Evolutionary conservation across 2,888 invertebrate species (phyloP), one percentile per base, ranked within the genome.

Genomic region (Steinernema hermaphroditum): DNA sequence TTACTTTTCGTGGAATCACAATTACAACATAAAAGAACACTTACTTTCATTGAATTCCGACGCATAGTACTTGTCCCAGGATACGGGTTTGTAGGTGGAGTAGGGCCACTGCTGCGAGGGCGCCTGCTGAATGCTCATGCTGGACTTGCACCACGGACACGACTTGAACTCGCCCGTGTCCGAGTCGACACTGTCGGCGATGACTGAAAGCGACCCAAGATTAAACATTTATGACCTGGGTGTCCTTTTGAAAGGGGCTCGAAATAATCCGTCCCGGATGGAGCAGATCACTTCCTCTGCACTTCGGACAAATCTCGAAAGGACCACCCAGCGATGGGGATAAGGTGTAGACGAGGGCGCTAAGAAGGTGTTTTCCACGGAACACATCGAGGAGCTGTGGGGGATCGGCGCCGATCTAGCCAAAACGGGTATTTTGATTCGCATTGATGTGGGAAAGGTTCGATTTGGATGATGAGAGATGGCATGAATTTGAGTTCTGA

Each of bases 31-130:
- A 19, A 41, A 41, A n/a, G 12, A 46, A 49, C 24, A 77, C 80
- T 74, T 68, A 83, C 81, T 81, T 69, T 82, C 81, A 70, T 80
- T 77, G 37, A 80, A 72, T 32, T 84, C 80, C 50, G 77, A 79
- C n/a, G 78, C 78, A 72, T 83, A 83, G 72, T 84, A 83, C 68
- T 79, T 78, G 75, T 84, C 83, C 84, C 83, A 84, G 14, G 83
- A 78, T 70, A 83, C 78, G 27, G 83, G 84, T 62, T 81, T 80
- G 75, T 80, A 83, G 69, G 78, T 79, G 68, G 77, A 76, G 69
- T 80, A 80, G 32, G 79, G 79, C 80, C 80, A 80, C 44, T 68
- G 54, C 24, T 50, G 54, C 19, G 54, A 22, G 54, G 54, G 27
- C 54, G 54, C 22, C 54, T 54, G 54, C 46, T 46, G 54, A 24